These are phyloP conservation scores for Stictonetta naevosa DNA, from an alignment of 2,113 vertebrate genomes.

Conservation along the genomic window DNA sequence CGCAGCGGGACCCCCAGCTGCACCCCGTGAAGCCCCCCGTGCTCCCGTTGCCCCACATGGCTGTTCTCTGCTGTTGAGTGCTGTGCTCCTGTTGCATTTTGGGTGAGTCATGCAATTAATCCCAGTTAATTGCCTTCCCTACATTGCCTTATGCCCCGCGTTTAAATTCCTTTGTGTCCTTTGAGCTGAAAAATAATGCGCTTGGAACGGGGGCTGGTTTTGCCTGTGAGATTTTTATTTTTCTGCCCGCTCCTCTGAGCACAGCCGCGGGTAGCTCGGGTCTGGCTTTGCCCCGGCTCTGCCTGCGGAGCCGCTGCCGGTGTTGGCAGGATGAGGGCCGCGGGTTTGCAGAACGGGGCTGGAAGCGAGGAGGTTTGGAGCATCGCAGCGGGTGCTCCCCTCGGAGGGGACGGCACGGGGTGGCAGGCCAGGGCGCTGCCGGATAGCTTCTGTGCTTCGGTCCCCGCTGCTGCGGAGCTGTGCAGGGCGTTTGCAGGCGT, in stretches of 20 bases:
- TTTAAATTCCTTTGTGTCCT: conserved; percentile 60
- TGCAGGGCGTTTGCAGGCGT: rapidly evolving
- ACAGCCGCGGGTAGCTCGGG: background rate
- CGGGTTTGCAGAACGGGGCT: background rate
- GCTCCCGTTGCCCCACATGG: background rate
- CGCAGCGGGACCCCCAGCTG: rapidly evolving
- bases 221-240: background rate
- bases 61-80: background rate
- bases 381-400: rapidly evolving
- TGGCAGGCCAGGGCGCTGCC: rapidly evolving
- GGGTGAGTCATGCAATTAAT: conserved; percentile 61
- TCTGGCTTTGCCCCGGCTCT: background rate
- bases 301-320: rapidly evolving
- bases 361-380: background rate
- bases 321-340: background rate
- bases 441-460: background rate
- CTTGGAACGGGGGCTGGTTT: background rate
- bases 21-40: background rate
- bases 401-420: rapidly evolving
- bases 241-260: background rate
- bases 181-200: background rate
- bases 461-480: background rate
- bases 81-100: conserved; percentile 33
- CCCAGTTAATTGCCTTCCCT: conserved; percentile 48
- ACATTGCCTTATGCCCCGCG: conserved; percentile 34